phyloP scores from a whole-genome alignment of 2,888 invertebrate genomes.

The Microchrysa polita region DNA sequence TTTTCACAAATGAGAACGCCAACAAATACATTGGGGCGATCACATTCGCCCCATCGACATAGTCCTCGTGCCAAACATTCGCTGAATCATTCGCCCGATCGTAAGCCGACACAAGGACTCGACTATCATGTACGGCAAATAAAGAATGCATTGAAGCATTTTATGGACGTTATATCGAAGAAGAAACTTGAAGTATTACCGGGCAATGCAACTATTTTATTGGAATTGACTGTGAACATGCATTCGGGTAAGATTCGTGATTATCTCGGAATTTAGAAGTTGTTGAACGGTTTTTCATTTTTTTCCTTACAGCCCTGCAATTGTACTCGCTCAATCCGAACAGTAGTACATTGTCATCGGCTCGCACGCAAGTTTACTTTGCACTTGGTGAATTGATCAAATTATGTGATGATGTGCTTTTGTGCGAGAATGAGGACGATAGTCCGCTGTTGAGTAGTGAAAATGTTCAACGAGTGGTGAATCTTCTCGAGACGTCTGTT shows the following conservation, averaged over 20 bases:
- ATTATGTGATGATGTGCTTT: slow-evolving; percentile 87
- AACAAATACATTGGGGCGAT: slow-evolving; percentile 67
- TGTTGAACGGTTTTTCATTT: no score
- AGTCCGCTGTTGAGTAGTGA: slow-evolving; percentile 68
- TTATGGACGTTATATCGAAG: slow-evolving; percentile 91
- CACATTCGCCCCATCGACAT: slow-evolving; percentile 69
- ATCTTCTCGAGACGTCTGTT: slow-evolving; percentile 77
- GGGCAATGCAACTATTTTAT: slow-evolving; percentile 91
- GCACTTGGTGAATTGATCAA: slow-evolving; percentile 87
- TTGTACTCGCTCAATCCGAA: slow-evolving; percentile 62
- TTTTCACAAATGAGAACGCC: slow-evolving; percentile 91
- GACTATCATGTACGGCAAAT: slow-evolving; percentile 81
- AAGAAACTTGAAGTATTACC: slow-evolving; percentile 93
- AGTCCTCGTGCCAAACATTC: slow-evolving; percentile 70
- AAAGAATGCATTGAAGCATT: slow-evolving; percentile 83
- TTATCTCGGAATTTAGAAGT: not conserved
- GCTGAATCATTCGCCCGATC: slow-evolving; percentile 65
- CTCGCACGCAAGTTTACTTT: slow-evolving; percentile 86
- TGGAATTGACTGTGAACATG: slow-evolving; percentile 91
- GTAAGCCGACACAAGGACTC: slow-evolving; percentile 76
- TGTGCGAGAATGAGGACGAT: slow-evolving; percentile 71
- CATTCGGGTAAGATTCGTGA: slow-evolving; percentile 70
- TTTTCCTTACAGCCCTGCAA: slow-evolving; percentile 58
- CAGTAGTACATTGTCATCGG: slow-evolving; percentile 67
- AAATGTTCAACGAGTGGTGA: slow-evolving; percentile 75